Base-by-base conservation (phyloP, 1,140 invertebrate species). In the Drosophila hydei region DNA sequence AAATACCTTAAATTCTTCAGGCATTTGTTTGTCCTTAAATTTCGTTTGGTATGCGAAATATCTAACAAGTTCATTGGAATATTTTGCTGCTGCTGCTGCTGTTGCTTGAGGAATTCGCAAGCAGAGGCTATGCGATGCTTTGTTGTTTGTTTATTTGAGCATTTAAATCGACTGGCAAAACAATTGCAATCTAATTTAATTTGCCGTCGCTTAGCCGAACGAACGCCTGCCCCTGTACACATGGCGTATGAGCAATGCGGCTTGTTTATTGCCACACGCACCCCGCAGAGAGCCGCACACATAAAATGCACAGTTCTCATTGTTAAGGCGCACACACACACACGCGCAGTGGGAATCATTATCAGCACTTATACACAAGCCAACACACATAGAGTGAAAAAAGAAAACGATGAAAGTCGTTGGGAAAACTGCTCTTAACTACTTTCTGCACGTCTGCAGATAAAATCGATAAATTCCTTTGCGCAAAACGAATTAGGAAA, bases 381-480 rank as follows among this genome's bases (percentile, higher is more conserved):
- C 45, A 9, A 69, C n/a, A 47, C 4, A 55, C 14, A 59, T 42
- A 62, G 1, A 58, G 7, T 25, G 3, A 38, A 18, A 42, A 38
- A 54, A 33, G 25, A 43, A 62, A 54, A 52, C 47, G 40, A 18
- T 16, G 58, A 64, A 69, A 74, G 63, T 73, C 45, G 70, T 74
- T 30, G 56, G 33, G 47, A 56, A 69, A 81, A 81, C 83, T 81
- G 81, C 59, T 78, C 83, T 87, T 88, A 87, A 88, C 78, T 87
- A 87, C 81, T 87, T 87, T 87, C 81, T 87, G 81, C 81, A 87
- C 81, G 81, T 88, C 79, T 88, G 71, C 83, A 88, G 81, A 87
- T 87, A 88, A 87, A 87, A 87, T 87, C 81, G 81, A 87, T 87
- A 87, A 87, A 87, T 87, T 87, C 78, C 83, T 88, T 83, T 88